A percentile compares a stretch with the other conserved stretches of the same genome.
phyloP scores from a whole-genome alignment of 2,113 vertebrate species.

The Variabilichromis moorii region DNA sequence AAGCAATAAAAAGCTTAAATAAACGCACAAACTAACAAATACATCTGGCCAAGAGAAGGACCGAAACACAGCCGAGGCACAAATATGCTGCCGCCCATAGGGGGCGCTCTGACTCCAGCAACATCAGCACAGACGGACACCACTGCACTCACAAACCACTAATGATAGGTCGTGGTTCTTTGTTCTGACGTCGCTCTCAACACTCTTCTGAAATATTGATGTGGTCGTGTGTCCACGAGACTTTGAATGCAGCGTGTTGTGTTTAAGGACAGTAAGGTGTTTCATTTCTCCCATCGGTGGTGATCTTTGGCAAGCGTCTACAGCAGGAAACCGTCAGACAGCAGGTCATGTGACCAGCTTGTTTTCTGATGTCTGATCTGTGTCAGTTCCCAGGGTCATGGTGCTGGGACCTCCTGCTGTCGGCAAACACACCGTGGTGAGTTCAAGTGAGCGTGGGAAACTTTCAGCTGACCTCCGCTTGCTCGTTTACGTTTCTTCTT shows the following conservation, averaged over 20 bases:
- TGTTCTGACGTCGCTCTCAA: not conserved
- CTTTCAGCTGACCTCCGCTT: not conserved
- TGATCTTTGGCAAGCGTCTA: not conserved
- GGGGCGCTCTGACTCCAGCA: not conserved
- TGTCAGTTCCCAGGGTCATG: constrained; percentile 78
- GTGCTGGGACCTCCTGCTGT: constrained; percentile 85
- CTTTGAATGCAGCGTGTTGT: not conserved
- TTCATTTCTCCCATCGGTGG: not conserved
- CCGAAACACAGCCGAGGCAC: not conserved
- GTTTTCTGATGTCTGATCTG: not conserved
- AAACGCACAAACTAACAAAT: not conserved
- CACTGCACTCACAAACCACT: not conserved
- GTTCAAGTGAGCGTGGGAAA: constrained; percentile 27
- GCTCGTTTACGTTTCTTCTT: not conserved
- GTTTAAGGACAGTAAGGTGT: not conserved
- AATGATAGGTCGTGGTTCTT: not conserved
- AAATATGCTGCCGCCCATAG: not conserved
- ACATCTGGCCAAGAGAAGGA: not conserved
- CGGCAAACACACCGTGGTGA: constrained; percentile 85
- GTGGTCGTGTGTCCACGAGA: not conserved
- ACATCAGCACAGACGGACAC: not conserved
- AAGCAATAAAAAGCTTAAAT: not conserved
- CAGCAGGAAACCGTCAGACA: not conserved
- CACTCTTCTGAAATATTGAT: not conserved
- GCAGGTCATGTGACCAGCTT: not conserved